Conservation (phyloP, 2,888 invertebrate genomes). For the Ethmia dodecea region DNA sequence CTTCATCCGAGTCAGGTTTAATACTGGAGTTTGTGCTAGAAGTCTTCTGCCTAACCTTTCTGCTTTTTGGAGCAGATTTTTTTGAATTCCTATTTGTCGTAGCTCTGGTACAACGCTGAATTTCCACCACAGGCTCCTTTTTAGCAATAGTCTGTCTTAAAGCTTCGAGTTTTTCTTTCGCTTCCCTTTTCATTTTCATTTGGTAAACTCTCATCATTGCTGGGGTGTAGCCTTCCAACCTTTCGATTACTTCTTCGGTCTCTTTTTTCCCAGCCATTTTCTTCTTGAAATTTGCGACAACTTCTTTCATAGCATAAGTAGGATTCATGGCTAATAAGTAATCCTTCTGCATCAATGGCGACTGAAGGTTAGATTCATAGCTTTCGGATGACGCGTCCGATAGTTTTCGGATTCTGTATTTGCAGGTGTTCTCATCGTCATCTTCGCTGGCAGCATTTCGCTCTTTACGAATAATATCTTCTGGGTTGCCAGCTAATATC, state of each 20-base stretch:
- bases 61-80: slow-evolving; percentile 6
- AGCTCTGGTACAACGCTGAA: slow-evolving; percentile 43
- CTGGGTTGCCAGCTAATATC: slow-evolving; percentile 81
- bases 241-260: slow-evolving; percentile 32
- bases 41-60: too few relatives aligned
- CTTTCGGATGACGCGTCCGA: slow-evolving; percentile 58
- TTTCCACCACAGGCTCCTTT: slow-evolving; percentile 26
- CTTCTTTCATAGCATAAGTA: slow-evolving; percentile 84
- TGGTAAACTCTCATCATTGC: slow-evolving; percentile 74
- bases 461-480: slow-evolving; percentile 77
- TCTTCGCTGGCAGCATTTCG: slow-evolving; percentile 35
- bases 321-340: slow-evolving; percentile 76
- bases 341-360: slow-evolving; percentile 58
- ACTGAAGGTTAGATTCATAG: slow-evolving; percentile 48
- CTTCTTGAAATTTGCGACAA: slow-evolving; percentile 79
- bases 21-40: slow-evolving; percentile 1
- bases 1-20: too few relatives aligned
- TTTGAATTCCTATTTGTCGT: slow-evolving; percentile 25
- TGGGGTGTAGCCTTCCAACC: slow-evolving; percentile 68
- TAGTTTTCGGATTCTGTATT: slow-evolving; percentile 62
- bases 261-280: slow-evolving; percentile 48
- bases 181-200: slow-evolving; percentile 65
- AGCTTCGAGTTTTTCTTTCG: slow-evolving; percentile 49
- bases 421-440: slow-evolving; percentile 56
- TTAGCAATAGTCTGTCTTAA: slow-evolving; percentile 35